phyloP scores from a whole-genome alignment of 1,140 invertebrate genomes.

The Aphelenchoides avenae region DNA sequence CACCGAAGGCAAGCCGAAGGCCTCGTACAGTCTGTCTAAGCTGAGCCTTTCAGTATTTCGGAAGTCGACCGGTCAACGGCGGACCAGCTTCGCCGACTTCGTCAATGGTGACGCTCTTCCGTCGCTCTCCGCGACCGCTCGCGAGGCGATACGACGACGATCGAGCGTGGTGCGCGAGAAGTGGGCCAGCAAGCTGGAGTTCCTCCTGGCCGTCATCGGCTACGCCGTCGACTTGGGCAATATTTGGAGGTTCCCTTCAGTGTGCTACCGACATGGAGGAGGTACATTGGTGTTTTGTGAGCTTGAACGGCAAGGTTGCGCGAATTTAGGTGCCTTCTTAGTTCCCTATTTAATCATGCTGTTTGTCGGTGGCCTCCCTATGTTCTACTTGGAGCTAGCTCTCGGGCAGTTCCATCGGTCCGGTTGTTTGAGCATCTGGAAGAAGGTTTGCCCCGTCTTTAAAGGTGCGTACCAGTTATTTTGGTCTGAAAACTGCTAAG shows the following conservation, averaged over 20 bases:
- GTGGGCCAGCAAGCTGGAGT: conserved; percentile 84
- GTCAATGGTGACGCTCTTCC: too few relatives aligned
- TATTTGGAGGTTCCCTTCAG: conserved; percentile 70
- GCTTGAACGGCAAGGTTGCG: not conserved
- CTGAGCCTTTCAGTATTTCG: too few relatives aligned
- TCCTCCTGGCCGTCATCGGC: conserved; percentile 81
- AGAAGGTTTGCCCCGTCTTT: conserved; percentile 85
- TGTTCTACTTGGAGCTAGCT: conserved; percentile 86
- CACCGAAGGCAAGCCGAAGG: too few relatives aligned
- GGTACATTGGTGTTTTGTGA: conserved; percentile 42
- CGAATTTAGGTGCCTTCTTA: conserved; percentile 79
- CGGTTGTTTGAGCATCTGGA: conserved; percentile 88
- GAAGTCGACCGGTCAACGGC: too few relatives aligned
- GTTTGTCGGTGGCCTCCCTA: conserved; percentile 81
- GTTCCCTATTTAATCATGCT: conserved; percentile 94
- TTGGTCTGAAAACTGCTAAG: conserved; percentile 2
- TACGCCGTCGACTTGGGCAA: conserved; percentile 67
- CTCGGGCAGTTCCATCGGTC: conserved; percentile 72
- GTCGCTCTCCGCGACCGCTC: too few relatives aligned
- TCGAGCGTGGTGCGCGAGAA: conserved; percentile 47
- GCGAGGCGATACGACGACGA: too few relatives aligned
- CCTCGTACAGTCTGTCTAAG: too few relatives aligned
- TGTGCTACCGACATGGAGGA: conserved; percentile 63
- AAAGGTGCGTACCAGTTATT: conserved; percentile 71
- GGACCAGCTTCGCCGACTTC: too few relatives aligned